Percentiles rank a stretch among this genome's conserved stretches.
Conservation (phyloP, 2,888 invertebrate genomes). For the Diarsia dahlii region DNA sequence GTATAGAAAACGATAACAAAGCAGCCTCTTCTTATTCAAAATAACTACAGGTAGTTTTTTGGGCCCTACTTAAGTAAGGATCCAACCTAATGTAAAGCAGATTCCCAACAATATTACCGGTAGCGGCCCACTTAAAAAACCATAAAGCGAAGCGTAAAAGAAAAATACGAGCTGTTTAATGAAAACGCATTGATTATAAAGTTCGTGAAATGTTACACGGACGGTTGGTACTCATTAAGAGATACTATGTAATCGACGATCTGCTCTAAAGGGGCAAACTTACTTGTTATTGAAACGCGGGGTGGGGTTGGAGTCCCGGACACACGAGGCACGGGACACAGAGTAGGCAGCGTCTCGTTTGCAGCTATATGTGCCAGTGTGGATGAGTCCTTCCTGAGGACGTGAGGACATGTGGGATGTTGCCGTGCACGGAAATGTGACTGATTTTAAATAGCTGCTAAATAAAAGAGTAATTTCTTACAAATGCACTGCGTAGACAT, state of each 20-base stretch:
- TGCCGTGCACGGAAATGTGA: no score
- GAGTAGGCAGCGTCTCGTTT: neutral
- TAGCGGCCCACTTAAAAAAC: neutral
- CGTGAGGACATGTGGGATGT: neutral
- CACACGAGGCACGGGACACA: neutral
- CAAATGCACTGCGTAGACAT: neutral
- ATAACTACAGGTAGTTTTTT: neutral
- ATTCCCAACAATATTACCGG: neutral
- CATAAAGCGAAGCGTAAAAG: neutral
- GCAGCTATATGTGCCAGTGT: neutral
- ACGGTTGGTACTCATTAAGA: constrained; percentile 24
- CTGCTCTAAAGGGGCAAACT: constrained; percentile 28
- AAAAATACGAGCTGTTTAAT: constrained; percentile 5
- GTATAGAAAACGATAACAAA: constrained; percentile 13
- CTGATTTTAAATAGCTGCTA: neutral
- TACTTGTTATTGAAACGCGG: constrained; percentile 38
- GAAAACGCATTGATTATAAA: constrained; percentile 32
- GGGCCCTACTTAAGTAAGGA: neutral
- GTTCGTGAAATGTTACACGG: constrained; percentile 17
- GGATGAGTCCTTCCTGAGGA: neutral
- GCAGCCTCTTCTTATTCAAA: neutral
- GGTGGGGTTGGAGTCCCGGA: neutral
- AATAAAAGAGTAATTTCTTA: neutral
- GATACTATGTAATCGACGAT: constrained; percentile 40
- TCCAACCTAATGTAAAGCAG: neutral